phyloP scores from a whole-genome alignment of 2,888 invertebrate genomes.

The Hydroisotoma schaefferi region DNA sequence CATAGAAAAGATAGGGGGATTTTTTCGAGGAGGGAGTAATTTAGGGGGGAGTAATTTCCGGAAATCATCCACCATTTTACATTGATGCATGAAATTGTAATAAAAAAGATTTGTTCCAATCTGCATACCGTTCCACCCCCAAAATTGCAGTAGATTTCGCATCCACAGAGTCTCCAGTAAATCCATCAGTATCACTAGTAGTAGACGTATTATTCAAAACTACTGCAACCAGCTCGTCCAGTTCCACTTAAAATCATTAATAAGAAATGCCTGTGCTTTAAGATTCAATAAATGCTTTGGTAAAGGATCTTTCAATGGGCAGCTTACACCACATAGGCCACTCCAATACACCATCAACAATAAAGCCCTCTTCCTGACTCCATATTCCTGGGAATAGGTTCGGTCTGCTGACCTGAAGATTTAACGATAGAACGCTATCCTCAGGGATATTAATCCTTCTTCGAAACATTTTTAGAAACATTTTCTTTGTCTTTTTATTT shows the following conservation, averaged over 20 bases:
- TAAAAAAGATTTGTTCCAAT: too few relatives aligned
- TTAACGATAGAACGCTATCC: constrained; percentile 25
- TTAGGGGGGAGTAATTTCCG: too few relatives aligned
- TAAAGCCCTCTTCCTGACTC: constrained; percentile 34
- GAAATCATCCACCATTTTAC: too few relatives aligned
- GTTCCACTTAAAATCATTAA: constrained; percentile 20
- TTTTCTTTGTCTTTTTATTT: constrained; percentile 8
- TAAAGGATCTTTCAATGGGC: too few relatives aligned
- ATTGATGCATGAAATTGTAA: too few relatives aligned
- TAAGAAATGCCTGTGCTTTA: neutral
- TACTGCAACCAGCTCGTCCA: constrained; percentile 23
- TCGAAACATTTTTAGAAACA: constrained; percentile 10
- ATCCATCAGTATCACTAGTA: too few relatives aligned
- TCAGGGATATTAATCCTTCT: constrained; percentile 28
- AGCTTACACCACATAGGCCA: constrained; percentile 35
- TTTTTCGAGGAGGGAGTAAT: too few relatives aligned
- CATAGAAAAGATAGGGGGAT: too few relatives aligned
- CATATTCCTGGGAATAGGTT: constrained; percentile 35
- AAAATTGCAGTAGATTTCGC: neutral
- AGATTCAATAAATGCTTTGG: too few relatives aligned
- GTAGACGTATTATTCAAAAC: too few relatives aligned
- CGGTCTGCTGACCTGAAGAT: constrained; percentile 35
- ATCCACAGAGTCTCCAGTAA: neutral
- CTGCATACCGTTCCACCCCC: too few relatives aligned
- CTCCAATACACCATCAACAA: constrained; percentile 40